Percentiles rank a stretch among this genome's conserved stretches.
phyloP scores from a whole-genome alignment of 1,140 invertebrate genomes.

The Eurosta solidaginis region DNA sequence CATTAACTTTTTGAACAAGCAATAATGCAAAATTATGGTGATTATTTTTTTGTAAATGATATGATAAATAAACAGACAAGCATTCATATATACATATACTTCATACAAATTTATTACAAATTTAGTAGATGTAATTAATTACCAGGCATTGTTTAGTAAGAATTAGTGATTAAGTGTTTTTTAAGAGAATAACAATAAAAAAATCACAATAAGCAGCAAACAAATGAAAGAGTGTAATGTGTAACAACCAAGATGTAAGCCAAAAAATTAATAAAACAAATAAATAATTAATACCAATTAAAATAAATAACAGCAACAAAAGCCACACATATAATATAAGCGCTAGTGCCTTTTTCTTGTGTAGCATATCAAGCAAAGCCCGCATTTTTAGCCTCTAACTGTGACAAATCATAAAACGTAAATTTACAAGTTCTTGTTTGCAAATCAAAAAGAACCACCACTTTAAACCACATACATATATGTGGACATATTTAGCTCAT shows the following conservation, averaged over 20 bases:
- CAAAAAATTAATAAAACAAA: neutral
- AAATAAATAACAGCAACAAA: neutral
- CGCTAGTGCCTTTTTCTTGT: too few species aligned
- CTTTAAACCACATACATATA: too few species aligned
- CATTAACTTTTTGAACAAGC: conserved; percentile 4
- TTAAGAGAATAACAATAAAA: conserved; percentile 18
- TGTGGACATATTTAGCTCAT: too few species aligned
- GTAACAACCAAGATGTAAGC: conserved; percentile 16
- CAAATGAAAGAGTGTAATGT: neutral
- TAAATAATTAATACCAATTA: too few species aligned
- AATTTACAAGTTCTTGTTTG: too few species aligned
- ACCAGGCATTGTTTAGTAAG: neutral
- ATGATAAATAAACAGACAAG: neutral
- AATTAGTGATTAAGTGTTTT: conserved; percentile 4
- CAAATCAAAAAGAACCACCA: too few species aligned
- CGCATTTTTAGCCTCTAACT: too few species aligned
- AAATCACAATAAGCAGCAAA: neutral
- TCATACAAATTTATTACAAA: neutral
- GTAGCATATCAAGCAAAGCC: too few species aligned
- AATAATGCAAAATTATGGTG: conserved; percentile 2
- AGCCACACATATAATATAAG: neutral
- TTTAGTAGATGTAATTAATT: neutral
- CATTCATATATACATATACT: neutral
- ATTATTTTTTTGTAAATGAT: neutral
- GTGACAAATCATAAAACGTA: too few species aligned